Conservation (phyloP, 2,113 vertebrate genomes). For the Stegastes partitus region DNA sequence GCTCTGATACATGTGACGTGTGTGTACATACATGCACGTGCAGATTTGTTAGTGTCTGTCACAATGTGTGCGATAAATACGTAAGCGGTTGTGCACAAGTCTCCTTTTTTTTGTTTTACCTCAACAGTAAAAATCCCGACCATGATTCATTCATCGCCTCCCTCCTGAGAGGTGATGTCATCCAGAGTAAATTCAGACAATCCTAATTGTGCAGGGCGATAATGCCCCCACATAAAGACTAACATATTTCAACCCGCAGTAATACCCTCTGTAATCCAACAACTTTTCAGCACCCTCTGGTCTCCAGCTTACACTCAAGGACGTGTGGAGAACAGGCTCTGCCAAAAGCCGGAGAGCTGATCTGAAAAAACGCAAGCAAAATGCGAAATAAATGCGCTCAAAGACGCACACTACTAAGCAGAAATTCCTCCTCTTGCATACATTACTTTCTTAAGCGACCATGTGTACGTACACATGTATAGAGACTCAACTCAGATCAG, state of each 20-base stretch:
- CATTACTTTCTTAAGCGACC: constrained; percentile 48
- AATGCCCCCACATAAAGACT: constrained; percentile 65
- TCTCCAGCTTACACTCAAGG: constrained; percentile 62
- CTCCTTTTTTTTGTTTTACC: constrained; percentile 20
- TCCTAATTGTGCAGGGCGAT: constrained; percentile 74
- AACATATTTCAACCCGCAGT: constrained; percentile 62
- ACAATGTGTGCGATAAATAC: neutral
- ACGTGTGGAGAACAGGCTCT: constrained; percentile 9
- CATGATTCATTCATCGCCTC: constrained; percentile 16
- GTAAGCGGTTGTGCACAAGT: constrained; percentile 6
- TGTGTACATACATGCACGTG: neutral
- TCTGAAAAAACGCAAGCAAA: constrained; percentile 53
- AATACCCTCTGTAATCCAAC: constrained; percentile 59
- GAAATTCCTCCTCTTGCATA: constrained; percentile 35
- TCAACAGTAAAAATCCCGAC: constrained; percentile 16
- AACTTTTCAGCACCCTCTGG: constrained; percentile 68
- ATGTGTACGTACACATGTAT: constrained; percentile 28
- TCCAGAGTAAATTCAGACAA: constrained; percentile 49
- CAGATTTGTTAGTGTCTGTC: neutral
- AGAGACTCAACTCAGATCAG: constrained; percentile 31
- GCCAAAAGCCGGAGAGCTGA: constrained; percentile 47
- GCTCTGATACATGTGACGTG: constrained; percentile 17
- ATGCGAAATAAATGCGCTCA: constrained; percentile 23
- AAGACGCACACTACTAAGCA: constrained; percentile 17
- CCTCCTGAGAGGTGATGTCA: constrained; percentile 62